Evolutionary conservation across 1,140 invertebrate genomes (phyloP), one percentile per base, ranked within the genome.

Genomic region (Venustaconcha ellipsiformis): DNA sequence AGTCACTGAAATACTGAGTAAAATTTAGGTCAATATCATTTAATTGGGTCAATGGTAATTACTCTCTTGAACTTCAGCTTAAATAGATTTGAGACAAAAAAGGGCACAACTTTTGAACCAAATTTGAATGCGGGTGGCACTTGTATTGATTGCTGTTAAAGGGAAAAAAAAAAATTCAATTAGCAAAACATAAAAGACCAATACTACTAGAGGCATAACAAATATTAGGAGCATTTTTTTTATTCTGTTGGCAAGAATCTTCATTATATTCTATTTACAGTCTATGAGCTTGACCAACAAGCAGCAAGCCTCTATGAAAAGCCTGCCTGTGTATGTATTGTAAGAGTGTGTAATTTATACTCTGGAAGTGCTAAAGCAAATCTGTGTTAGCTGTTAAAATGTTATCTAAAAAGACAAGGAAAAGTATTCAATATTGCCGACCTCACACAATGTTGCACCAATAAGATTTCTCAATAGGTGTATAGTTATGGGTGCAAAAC

Each of bases 301-400:
- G 67, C 78, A 81, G 75, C 26, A 75, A 73, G 74, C 75, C 79
- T 60, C 75, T 74, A 79, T 78, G 67, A 70, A 80, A 79, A 83
- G 76, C 81, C 81, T 82, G 79, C 74, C 78, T 82, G 62, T 57
- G 72, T 65, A 60, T 72, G 58, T 71, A 70, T 37, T 59, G 66
- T 72, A 67, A 64, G 70, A 72, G 71, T 68, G 37, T 37, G 37
- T 37, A 37, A 37, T 8, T 37, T 37, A 37, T 37, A 37, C 8
- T 37, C 37, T 2, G 3, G 37, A 8, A 37, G 37, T 37, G 3
- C 37, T 37, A 37, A 55, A 80, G 81, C 81, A 79, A 82, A 82
- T 82, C 81, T 82, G 68, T 82, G 59, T 70, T 76, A 74, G 81
- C 68, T 57, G 57, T 17, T 65, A 59, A 30, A 26, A 70, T 48